phyloP scores from a whole-genome alignment of 23 tunicate species.

The Botrylloides violaceus region DNA sequence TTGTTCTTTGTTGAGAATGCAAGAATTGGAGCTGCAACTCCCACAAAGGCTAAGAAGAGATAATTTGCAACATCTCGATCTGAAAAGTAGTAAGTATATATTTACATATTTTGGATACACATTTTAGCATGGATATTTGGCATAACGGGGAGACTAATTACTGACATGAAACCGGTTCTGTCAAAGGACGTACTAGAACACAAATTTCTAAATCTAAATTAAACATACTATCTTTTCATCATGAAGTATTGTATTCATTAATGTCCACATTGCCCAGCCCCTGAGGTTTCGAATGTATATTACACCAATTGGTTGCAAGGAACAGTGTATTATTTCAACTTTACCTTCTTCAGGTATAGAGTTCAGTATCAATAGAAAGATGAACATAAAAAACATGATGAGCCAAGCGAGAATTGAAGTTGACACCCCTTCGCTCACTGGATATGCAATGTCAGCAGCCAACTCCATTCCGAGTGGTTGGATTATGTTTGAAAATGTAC shows the following conservation, averaged over 20 bases:
- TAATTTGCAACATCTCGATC: constrained; percentile 23
- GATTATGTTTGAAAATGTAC: constrained; percentile 6
- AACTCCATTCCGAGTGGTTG: constrained; percentile 25
- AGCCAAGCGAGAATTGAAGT: constrained; percentile 10
- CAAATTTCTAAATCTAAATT: no score
- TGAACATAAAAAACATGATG: constrained; percentile 15
- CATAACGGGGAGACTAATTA: no score
- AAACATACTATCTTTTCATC: no score
- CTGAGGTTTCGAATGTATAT: no score
- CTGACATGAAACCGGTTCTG: no score
- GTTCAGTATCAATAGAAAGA: constrained; percentile 3
- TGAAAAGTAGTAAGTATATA: constrained; percentile 2
- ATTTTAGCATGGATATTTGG: no score
- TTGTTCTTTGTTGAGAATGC: constrained; percentile 3
- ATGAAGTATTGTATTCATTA: no score
- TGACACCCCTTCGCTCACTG: constrained; percentile 19
- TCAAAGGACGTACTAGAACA: no score
- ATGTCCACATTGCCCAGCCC: no score
- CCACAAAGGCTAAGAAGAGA: constrained; percentile 2
- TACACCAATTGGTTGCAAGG: no score
- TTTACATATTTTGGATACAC: no score
- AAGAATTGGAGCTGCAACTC: constrained; percentile 10
- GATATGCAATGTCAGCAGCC: constrained; percentile 20
- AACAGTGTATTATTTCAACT: no score
- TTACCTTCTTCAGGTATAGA: background rate